Conservation (phyloP, 2,797 vertebrate species). For the Mastacembelus armatus region DNA sequence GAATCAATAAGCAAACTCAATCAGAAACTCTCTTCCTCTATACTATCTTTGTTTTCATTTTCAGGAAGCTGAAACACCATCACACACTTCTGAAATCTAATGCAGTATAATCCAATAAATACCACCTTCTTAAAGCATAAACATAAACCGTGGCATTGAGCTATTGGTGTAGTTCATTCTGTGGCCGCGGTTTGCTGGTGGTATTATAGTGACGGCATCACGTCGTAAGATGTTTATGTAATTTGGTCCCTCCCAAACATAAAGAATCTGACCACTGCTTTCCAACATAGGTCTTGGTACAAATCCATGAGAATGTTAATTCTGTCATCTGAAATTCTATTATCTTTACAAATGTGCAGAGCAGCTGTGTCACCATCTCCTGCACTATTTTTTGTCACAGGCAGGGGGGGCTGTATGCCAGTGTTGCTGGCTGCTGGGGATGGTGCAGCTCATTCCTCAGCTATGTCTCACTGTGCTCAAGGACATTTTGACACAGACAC, state of each 20-base stretch:
- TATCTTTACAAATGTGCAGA: conserved; percentile 32
- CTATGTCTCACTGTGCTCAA: conserved; percentile 68
- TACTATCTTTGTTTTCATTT: neutral
- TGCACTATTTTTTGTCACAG: conserved; percentile 63
- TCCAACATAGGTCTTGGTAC: too few species aligned
- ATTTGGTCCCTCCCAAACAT: too few species aligned
- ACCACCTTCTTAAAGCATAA: neutral
- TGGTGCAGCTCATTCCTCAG: conserved; percentile 58
- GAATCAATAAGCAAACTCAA: neutral
- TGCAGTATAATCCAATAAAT: neutral
- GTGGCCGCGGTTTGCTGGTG: neutral
- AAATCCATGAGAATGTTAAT: too few species aligned
- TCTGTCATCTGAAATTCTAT: too few species aligned
- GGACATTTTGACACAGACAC: conserved; percentile 70
- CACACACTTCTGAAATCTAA: neutral
- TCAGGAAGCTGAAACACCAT: neutral
- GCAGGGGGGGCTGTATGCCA: conserved; percentile 72
- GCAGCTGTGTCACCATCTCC: neutral
- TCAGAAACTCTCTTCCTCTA: neutral
- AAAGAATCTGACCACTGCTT: too few species aligned
- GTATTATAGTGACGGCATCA: too few species aligned
- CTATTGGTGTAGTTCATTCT: neutral
- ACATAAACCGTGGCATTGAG: neutral
- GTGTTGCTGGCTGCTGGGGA: conserved; percentile 29
- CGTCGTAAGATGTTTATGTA: too few species aligned